Percentiles rank a stretch among this genome's conserved stretches.
phyloP scores from a whole-genome alignment of 2,888 invertebrate species.

The Matsumyia berberina region DNA sequence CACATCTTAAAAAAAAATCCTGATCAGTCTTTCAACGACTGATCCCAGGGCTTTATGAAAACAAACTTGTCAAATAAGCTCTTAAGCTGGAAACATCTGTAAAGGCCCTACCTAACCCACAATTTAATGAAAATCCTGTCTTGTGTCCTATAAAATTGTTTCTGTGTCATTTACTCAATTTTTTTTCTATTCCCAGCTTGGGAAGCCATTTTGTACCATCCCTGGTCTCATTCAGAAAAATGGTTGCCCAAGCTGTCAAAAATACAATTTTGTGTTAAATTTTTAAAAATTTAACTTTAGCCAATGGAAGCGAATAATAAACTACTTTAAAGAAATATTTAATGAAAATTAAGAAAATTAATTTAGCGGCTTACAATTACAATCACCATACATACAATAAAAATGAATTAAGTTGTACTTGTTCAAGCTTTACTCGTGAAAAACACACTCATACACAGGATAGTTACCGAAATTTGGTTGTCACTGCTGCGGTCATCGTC shows the following conservation, averaged over 20 bases:
- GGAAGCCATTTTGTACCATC: constrained; percentile 9
- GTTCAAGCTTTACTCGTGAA: constrained; percentile 62
- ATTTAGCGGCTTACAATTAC: constrained; percentile 59
- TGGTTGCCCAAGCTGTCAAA: constrained; percentile 14
- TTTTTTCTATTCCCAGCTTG: neutral
- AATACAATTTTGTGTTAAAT: neutral
- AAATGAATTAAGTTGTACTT: constrained; percentile 45
- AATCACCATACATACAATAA: constrained; percentile 45
- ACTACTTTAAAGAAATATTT: constrained; percentile 10
- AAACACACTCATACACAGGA: constrained; percentile 36
- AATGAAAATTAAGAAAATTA: constrained; percentile 8
- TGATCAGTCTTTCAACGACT: too few relatives aligned
- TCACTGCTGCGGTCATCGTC: constrained; percentile 83
- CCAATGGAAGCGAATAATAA: constrained; percentile 62
- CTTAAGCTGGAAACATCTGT: too few relatives aligned
- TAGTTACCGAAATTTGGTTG: constrained; percentile 79
- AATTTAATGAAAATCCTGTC: too few relatives aligned
- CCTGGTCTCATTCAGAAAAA: neutral
- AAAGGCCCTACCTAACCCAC: too few relatives aligned
- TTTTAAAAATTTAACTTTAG: constrained; percentile 30
- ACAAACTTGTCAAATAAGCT: too few relatives aligned
- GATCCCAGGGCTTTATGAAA: too few relatives aligned
- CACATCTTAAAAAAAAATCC: too few relatives aligned
- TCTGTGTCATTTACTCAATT: neutral
- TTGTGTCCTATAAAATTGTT: neutral